Base-by-base conservation (phyloP, 2,797 vertebrate genomes). In the Catostomus latipinnis region DNA sequence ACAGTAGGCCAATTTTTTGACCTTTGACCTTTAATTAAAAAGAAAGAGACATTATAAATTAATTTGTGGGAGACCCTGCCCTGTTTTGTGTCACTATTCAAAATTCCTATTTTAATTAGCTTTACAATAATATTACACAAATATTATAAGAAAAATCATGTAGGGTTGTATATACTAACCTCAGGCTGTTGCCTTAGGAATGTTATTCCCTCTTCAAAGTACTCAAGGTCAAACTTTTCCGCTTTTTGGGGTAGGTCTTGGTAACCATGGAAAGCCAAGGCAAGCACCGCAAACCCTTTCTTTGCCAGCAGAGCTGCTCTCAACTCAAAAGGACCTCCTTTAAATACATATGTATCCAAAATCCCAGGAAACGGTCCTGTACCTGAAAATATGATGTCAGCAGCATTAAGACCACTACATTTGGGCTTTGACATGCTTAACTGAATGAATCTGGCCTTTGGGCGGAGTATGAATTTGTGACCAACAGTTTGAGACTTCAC, bases 201-300 rank as follows among this genome's bases (percentile, higher is more conserved):
- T 74, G 88, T 86, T 4, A 95, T 4, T 5, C 94, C 96, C 89
- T 97, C 96, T 90, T 98, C 95, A 89, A 97, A 98, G 88, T 97
- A 98, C 80, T 96, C 95, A 86, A 97, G 73, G 54, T 93, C 85
- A 58, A 96, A 66, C 83, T 83, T 78, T 2, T 89, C 88, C 0
- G 88, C 70, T 0, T 43, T 86, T 84, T 88, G 90, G 12, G 91
- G 92, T 90, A 87, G 93, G 89, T 95, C 95, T 85, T 94, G 87
- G 89, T 94, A 97, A 49, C 81, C 0, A 0, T 91, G 95, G 87
- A 91, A 96, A 63, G 96, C 95, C 82, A 98, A 82, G 48, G 96
- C 95, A 83, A 98, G 86, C 6, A 94, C 92, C 18, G 91, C 94
- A 89, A 95, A 98, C 46, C 96, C 96, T 34, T 91, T 84, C 84